Evolutionary conservation across 2,888 invertebrate species (phyloP).

Genomic region (Drosophila melanosoma): DNA sequence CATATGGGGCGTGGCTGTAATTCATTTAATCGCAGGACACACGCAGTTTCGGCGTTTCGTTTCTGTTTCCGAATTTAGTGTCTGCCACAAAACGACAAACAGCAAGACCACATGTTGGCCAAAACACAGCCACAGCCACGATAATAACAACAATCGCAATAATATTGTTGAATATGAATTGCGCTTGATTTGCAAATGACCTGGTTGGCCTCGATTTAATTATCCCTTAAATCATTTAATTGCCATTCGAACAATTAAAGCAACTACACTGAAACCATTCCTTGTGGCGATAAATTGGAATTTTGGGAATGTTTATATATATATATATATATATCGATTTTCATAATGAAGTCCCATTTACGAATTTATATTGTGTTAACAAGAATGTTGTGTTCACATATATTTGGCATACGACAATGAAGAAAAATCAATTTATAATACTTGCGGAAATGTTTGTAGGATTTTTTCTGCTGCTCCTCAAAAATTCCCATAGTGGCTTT

Average conservation of each 20-base stretch:
- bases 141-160: constrained; percentile 38
- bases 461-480: neutral
- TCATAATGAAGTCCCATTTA: neutral
- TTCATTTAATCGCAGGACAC: constrained; percentile 48
- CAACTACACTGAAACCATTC: neutral
- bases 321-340: neutral
- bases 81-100: constrained; percentile 34
- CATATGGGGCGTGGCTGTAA: constrained; percentile 19
- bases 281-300: neutral
- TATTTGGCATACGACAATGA: neutral
- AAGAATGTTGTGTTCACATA: neutral
- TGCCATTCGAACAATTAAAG: neutral
- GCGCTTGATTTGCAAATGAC: constrained; percentile 35
- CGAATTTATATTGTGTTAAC: neutral
- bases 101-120: constrained; percentile 3
- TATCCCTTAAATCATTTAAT: constrained; percentile 18
- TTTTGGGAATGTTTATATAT: neutral
- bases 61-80: constrained; percentile 53
- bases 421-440: neutral
- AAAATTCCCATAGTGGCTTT: neutral
- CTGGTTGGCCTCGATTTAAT: constrained; percentile 22
- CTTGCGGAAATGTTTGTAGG: neutral
- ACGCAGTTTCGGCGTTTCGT: constrained; percentile 51
- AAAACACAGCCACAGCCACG: constrained; percentile 21
- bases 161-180: constrained; percentile 32